These are phyloP conservation scores for Probosciger aterrimus DNA, from an alignment of 2,113 vertebrate species.

Conservation along the genomic window DNA sequence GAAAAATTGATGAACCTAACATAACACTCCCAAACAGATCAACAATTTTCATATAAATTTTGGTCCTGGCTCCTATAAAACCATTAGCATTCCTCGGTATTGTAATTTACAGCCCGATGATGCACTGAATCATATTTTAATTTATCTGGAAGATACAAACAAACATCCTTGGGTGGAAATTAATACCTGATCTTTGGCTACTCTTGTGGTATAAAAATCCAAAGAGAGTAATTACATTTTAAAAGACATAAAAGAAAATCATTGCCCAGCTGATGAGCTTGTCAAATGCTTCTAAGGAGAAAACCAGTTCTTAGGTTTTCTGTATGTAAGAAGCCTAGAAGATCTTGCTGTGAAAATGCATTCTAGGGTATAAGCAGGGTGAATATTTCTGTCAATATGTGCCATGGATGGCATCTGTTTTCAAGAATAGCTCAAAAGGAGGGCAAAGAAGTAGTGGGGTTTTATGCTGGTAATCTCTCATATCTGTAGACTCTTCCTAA, in stretches of 20 bases:
- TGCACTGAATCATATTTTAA: constrained; percentile 58
- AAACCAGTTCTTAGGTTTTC: not conserved
- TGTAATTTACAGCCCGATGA: constrained; percentile 41
- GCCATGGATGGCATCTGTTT: not conserved
- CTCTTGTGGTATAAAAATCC: constrained; percentile 43
- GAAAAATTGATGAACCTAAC: constrained; percentile 30
- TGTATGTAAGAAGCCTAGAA: not conserved
- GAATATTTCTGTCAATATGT: not conserved
- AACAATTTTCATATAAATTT: constrained; percentile 20
- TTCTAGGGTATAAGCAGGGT: not conserved
- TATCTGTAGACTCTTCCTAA: not conserved
- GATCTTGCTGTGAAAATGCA: not conserved
- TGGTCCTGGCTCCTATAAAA: constrained; percentile 14
- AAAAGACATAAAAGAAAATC: not conserved
- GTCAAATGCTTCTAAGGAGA: not conserved
- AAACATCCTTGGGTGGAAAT: constrained; percentile 36
- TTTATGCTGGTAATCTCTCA: not conserved
- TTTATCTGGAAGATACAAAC: constrained; percentile 40
- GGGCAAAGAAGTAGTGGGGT: not conserved
- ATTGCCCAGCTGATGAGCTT: not conserved
- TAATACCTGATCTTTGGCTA: constrained; percentile 60
- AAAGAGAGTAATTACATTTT: not conserved
- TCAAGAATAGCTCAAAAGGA: not conserved
- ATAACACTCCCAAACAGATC: constrained; percentile 12
- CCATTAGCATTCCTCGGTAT: constrained; percentile 20